Evolutionary conservation across 2,113 vertebrate species (phyloP).

Genomic region (Epinephelus cyanopodus): DNA sequence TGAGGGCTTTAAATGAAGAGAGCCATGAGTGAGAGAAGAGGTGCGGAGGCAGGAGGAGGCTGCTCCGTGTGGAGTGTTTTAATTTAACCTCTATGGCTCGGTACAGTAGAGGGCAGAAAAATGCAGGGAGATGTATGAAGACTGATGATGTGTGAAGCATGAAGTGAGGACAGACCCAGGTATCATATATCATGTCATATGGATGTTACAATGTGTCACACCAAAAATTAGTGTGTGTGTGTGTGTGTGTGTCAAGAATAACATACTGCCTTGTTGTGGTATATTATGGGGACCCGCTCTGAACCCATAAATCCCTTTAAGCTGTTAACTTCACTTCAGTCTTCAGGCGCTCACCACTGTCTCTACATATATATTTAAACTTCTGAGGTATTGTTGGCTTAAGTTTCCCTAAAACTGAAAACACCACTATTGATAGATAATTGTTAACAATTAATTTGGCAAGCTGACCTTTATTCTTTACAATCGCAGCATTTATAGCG

Average conservation of each 20-base stretch:
- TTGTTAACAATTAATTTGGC: neutral
- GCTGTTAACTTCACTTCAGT: neutral
- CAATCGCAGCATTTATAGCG: neutral
- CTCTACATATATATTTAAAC: neutral
- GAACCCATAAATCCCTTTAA: too few species aligned
- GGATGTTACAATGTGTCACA: neutral
- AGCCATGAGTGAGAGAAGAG: neutral
- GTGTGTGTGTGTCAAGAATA: neutral
- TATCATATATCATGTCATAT: conserved; percentile 26
- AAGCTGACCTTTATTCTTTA: neutral
- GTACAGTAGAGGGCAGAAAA: conserved; percentile 2
- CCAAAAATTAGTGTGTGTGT: neutral
- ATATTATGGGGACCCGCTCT: neutral
- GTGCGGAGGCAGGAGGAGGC: neutral
- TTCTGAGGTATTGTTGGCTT: too few species aligned
- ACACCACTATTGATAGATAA: neutral
- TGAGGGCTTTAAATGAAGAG: conserved; percentile 4
- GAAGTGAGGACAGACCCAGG: neutral
- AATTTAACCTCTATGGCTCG: conserved; percentile 14
- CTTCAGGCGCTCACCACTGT: neutral
- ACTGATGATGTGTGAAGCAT: conserved; percentile 4
- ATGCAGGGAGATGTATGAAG: conserved; percentile 16
- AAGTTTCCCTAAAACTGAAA: too few species aligned
- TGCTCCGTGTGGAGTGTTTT: neutral
- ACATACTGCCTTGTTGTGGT: neutral